Evolutionary conservation across 2,797 vertebrate species (phyloP).

Genomic region (Podarcis siculus): DNA sequence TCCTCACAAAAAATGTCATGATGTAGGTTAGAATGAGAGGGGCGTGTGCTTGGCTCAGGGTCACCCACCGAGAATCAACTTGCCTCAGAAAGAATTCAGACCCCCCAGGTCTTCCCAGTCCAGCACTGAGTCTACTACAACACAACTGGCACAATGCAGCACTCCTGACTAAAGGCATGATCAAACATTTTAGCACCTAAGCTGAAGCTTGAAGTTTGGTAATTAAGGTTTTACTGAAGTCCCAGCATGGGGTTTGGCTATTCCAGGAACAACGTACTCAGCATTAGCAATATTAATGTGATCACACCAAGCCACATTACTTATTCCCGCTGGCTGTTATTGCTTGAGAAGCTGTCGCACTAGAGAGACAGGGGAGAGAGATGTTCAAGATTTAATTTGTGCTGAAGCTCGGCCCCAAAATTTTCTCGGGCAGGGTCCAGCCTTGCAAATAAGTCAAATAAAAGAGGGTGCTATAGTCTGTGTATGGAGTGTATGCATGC

Average conservation of each 20-base stretch:
- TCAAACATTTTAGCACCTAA: constrained; percentile 21
- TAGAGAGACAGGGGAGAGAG: not conserved
- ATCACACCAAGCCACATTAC: constrained; percentile 7
- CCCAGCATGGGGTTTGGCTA: constrained; percentile 17
- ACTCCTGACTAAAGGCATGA: not conserved
- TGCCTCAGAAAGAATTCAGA: not conserved
- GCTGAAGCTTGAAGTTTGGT: not conserved
- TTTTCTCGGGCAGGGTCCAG: not conserved
- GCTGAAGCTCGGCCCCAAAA: not conserved
- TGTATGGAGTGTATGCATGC: not conserved
- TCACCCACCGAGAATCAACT: no score
- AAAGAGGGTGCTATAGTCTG: not conserved
- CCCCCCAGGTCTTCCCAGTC: not conserved
- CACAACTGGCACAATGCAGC: not conserved
- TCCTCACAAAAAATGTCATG: not conserved
- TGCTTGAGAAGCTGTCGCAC: not conserved
- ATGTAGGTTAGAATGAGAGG: not conserved
- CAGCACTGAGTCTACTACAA: not conserved
- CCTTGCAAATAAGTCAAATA: not conserved
- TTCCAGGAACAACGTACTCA: constrained; percentile 8
- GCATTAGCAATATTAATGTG: constrained; percentile 29
- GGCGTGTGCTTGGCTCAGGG: not conserved
- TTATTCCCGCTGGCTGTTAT: constrained; percentile 25
- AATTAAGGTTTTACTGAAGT: constrained; percentile 32
- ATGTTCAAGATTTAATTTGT: constrained; percentile 9